A percentile compares a stretch with the other conserved stretches of the same genome.
These are phyloP conservation scores for Diabrotica undecimpunctata DNA, from an alignment of 1,140 invertebrate species.

Conservation along the genomic window DNA sequence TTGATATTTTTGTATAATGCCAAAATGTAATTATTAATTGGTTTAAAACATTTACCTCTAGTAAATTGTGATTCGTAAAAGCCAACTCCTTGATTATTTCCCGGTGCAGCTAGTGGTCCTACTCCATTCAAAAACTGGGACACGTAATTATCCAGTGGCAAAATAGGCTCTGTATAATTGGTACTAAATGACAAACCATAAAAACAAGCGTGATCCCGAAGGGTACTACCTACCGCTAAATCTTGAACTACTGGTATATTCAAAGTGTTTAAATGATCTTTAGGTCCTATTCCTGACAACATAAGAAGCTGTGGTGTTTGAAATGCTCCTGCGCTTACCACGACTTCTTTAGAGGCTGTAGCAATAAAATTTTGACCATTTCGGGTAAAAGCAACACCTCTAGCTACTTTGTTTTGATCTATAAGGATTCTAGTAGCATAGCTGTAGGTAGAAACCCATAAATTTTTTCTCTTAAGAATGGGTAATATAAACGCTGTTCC, in stretches of 20 bases:
- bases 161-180: conserved; percentile 22
- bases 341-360: conserved; percentile 55
- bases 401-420: conserved; percentile 56
- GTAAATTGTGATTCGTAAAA: conserved; percentile 25
- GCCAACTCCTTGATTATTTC: conserved; percentile 22
- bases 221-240: conserved; percentile 68
- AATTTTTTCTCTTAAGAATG: conserved; percentile 52
- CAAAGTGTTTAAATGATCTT: conserved; percentile 46
- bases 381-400: conserved; percentile 56
- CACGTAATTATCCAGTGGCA: conserved; percentile 13
- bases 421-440: conserved; percentile 52
- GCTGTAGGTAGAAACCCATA: conserved; percentile 50
- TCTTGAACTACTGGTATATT: conserved; percentile 48
- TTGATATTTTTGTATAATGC: too few relatives aligned
- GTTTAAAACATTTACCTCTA: background rate
- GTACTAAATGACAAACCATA: conserved; percentile 60
- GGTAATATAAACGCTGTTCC: conserved; percentile 56
- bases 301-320: conserved; percentile 54
- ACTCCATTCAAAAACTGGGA: conserved; percentile 18
- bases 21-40: too few relatives aligned
- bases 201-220: conserved; percentile 81
- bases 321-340: conserved; percentile 52
- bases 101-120: conserved; percentile 21
- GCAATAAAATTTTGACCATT: conserved; percentile 42
- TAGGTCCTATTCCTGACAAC: conserved; percentile 59